Percentiles rank a stretch among this genome's conserved stretches.
Conservation (phyloP, 1,140 invertebrate species). For the Zaprionus camerounensis region DNA sequence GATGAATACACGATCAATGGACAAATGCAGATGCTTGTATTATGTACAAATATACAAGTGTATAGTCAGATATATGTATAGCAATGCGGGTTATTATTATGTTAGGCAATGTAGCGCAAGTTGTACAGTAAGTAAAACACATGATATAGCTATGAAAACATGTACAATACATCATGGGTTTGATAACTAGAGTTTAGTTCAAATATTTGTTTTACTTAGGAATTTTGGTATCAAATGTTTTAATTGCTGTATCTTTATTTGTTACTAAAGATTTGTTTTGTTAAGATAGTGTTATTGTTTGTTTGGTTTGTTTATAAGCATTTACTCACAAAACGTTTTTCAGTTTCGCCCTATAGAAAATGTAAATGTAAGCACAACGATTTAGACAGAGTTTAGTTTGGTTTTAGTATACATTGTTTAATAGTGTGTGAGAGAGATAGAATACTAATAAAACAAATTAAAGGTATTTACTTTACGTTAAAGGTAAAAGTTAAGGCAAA, state of each 20-base stretch:
- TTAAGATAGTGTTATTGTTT: slow-evolving; percentile 38
- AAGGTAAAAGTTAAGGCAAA: slow-evolving; percentile 14
- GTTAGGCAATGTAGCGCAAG: slow-evolving; percentile 8
- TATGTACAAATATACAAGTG: slow-evolving; percentile 48
- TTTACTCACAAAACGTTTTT: slow-evolving; percentile 85
- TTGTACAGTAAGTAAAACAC: slow-evolving; percentile 73
- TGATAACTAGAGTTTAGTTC: slow-evolving; percentile 47
- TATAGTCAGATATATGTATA: slow-evolving; percentile 36
- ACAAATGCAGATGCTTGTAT: slow-evolving; percentile 20
- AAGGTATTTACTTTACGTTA: slow-evolving; percentile 45
- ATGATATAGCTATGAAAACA: slow-evolving; percentile 43
- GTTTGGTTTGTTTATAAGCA: slow-evolving; percentile 72
- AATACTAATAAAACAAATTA: slow-evolving; percentile 31
- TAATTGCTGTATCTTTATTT: slow-evolving; percentile 54
- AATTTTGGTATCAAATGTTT: slow-evolving; percentile 59
- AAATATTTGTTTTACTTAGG: slow-evolving; percentile 9
- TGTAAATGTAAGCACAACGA: slow-evolving; percentile 83
- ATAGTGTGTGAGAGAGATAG: slow-evolving; percentile 10
- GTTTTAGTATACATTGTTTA: slow-evolving; percentile 77
- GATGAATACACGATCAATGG: slow-evolving; percentile 9
- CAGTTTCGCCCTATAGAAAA: slow-evolving; percentile 84
- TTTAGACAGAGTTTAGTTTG: slow-evolving; percentile 78
- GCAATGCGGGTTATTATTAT: slow-evolving; percentile 54
- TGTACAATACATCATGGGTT: neutral
- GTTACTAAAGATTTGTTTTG: slow-evolving; percentile 52